phyloP scores from a whole-genome alignment of 2,888 invertebrate genomes.

The Lamellibrachia satsuma region DNA sequence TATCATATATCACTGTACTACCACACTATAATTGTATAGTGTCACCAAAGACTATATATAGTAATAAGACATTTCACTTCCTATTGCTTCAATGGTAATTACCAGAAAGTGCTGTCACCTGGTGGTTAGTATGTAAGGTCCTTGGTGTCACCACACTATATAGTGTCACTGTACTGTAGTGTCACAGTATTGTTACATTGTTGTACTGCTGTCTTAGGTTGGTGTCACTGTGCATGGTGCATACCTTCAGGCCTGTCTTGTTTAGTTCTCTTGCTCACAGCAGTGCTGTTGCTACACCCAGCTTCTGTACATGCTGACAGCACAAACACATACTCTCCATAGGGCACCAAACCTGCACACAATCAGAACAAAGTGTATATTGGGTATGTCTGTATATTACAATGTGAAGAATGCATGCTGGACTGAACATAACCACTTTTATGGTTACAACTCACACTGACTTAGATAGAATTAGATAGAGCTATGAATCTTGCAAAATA shows the following conservation, averaged over 20 bases:
- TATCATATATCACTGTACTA: not conserved
- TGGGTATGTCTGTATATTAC: not conserved
- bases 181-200: not conserved
- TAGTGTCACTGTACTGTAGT: not conserved
- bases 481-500: not conserved
- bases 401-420: not conserved
- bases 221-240: not conserved
- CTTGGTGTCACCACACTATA: not conserved
- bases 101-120: too few relatives aligned
- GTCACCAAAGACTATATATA: not conserved
- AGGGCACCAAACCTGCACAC: conserved; percentile 54
- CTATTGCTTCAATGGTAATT: too few relatives aligned
- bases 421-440: not conserved
- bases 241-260: conserved; percentile 57
- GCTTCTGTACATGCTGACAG: conserved; percentile 57
- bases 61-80: not conserved
- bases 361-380: not conserved
- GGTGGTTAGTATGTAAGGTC: too few relatives aligned
- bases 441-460: not conserved
- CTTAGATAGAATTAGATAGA: not conserved
- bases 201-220: not conserved
- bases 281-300: conserved; percentile 54
- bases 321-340: conserved; percentile 50
- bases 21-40: not conserved
- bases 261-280: conserved; percentile 46